phyloP scores from a whole-genome alignment of 2,888 invertebrate species.

The Andrena chrysosceles region DNA sequence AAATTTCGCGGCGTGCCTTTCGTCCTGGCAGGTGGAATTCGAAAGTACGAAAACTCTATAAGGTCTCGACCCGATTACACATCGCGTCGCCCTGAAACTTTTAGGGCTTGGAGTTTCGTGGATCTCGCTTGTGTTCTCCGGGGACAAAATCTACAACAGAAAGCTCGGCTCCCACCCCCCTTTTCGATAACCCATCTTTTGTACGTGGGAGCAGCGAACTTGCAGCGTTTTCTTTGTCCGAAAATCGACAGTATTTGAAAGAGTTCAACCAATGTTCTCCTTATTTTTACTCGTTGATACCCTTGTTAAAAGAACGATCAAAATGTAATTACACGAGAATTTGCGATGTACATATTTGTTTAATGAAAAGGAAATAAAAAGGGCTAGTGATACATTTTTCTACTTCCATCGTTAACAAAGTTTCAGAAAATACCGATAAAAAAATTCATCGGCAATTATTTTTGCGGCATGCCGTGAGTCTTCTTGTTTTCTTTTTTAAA shows the following conservation, averaged over 20 bases:
- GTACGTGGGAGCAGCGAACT: constrained; percentile 32
- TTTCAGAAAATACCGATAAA: too few species aligned
- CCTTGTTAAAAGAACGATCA: background rate
- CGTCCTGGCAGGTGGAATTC: constrained; percentile 58
- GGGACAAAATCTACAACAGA: constrained; percentile 38
- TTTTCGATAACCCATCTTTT: constrained; percentile 36
- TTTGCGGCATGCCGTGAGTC: too few species aligned
- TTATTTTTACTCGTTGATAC: background rate
- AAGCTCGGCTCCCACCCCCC: constrained; percentile 8
- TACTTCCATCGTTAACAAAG: too few species aligned
- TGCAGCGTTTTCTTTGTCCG: background rate
- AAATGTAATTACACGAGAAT: background rate
- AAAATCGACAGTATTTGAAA: constrained; percentile 5
- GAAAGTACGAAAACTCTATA: constrained; percentile 70
- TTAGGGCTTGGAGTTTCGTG: constrained; percentile 41
- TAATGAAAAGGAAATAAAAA: too few species aligned
- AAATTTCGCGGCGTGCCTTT: constrained; percentile 57
- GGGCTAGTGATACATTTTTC: too few species aligned
- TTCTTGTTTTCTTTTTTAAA: too few species aligned
- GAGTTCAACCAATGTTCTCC: background rate
- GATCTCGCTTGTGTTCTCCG: constrained; percentile 38
- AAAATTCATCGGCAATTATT: too few species aligned
- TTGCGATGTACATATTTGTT: too few species aligned
- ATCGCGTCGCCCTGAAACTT: constrained; percentile 57
- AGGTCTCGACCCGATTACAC: constrained; percentile 66